A percentile compares a stretch with the other conserved stretches of the same genome.
Evolutionary conservation across 1,140 invertebrate genomes (phyloP).

Genomic region (Danaus melanippus): DNA sequence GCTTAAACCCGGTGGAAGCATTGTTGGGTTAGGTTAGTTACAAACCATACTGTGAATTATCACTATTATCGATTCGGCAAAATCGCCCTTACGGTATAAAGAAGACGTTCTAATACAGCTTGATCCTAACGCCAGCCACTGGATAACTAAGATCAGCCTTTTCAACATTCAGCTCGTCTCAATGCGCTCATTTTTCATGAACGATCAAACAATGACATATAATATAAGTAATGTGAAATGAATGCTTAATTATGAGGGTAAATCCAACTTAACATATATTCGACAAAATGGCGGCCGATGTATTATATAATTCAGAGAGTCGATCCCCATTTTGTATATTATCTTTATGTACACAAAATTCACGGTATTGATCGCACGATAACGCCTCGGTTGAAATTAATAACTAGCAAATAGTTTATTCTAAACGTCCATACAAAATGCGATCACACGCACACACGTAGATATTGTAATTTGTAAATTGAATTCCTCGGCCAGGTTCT

Average conservation of each 20-base stretch:
- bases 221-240: too few relatives aligned
- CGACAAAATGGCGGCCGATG: slow-evolving; percentile 20
- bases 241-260: not conserved
- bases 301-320: slow-evolving; percentile 17
- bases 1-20: too few relatives aligned
- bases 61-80: slow-evolving; percentile 1
- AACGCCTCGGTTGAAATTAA: slow-evolving; percentile 48
- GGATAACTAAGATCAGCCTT: too few relatives aligned
- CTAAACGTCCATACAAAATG: slow-evolving; percentile 40
- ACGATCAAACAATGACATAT: too few relatives aligned
- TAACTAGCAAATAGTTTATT: slow-evolving; percentile 57
- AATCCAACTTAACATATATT: slow-evolving; percentile 6
- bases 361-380: slow-evolving; percentile 43
- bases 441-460: slow-evolving; percentile 28
- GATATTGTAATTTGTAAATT: slow-evolving; percentile 38
- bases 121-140: too few relatives aligned
- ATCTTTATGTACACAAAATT: slow-evolving; percentile 32
- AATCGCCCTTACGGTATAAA: slow-evolving; percentile 6
- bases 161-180: too few relatives aligned
- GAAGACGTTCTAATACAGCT: not conserved
- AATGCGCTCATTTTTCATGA: too few relatives aligned
- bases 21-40: slow-evolving; percentile 21
- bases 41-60: slow-evolving; percentile 2
- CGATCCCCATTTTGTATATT: slow-evolving; percentile 22
- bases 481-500: slow-evolving; percentile 39